Conservation (phyloP, 2,797 vertebrate genomes). For the Pangasius mekongensis region DNA sequence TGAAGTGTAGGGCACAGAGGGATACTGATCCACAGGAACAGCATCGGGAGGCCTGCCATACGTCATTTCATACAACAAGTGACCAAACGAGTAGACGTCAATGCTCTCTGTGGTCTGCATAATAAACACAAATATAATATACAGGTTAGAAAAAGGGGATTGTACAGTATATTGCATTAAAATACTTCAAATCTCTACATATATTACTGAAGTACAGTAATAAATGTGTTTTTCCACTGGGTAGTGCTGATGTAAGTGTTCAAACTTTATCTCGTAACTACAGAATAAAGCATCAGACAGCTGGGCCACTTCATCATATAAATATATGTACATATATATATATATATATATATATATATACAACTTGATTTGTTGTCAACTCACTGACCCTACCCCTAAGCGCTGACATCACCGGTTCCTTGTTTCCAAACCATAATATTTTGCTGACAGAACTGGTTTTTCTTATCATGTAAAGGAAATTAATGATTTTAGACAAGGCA, state of each 20-base stretch:
- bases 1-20: slow-evolving; percentile 79
- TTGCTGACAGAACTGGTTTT: not conserved
- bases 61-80: slow-evolving; percentile 95
- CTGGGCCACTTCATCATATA: not conserved
- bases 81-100: slow-evolving; percentile 92
- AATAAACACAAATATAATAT: not conserved
- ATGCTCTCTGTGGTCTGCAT: slow-evolving; percentile 87
- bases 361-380: not conserved
- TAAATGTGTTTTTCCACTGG: not conserved
- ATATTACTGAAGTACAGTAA: not conserved
- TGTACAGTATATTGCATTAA: not conserved
- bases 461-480: not conserved
- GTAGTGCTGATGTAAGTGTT: not conserved
- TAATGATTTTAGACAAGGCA: not conserved
- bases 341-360: no score
- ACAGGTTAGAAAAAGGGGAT: not conserved
- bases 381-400: not conserved
- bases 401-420: no score
- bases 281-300: not conserved
- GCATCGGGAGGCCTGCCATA: slow-evolving; percentile 88
- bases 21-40: slow-evolving; percentile 85
- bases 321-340: no score
- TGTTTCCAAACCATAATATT: not conserved
- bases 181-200: not conserved
- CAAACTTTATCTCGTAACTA: not conserved